These are phyloP conservation scores for Denticeps clupeoides DNA, from an alignment of 2,797 vertebrate genomes.

Conservation along the genomic window DNA sequence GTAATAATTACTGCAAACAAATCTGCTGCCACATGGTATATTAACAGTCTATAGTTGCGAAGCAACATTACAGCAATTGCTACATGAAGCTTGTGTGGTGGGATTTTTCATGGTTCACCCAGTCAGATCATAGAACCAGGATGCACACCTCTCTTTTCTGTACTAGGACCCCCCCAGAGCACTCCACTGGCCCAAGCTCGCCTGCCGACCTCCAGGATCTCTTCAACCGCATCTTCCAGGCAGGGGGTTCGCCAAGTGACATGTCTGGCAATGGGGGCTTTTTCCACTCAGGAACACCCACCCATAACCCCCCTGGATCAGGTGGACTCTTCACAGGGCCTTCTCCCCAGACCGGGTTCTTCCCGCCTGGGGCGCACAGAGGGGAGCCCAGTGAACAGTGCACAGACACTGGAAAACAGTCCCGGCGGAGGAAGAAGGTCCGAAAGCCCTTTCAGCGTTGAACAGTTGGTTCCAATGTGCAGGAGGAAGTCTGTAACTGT, in stretches of 20 bases:
- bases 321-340: conserved; percentile 55
- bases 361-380: conserved; percentile 43
- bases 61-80: too few relatives aligned
- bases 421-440: conserved; percentile 73
- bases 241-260: conserved; percentile 55
- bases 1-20: too few relatives aligned
- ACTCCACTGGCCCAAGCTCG: conserved; percentile 47
- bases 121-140: not conserved
- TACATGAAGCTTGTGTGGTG: too few relatives aligned
- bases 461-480: conserved; percentile 26
- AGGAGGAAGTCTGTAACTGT: not conserved
- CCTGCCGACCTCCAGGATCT: conserved; percentile 80
- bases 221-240: conserved; percentile 79
- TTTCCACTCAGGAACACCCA: conserved; percentile 49
- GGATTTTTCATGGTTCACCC: not conserved
- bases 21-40: too few relatives aligned
- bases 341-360: conserved; percentile 47
- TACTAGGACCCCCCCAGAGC: conserved; percentile 62
- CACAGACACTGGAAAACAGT: conserved; percentile 53
- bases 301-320: conserved; percentile 38
- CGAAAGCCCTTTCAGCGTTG: conserved; percentile 85
- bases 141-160: too few relatives aligned
- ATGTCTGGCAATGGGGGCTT: conserved; percentile 70
- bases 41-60: too few relatives aligned
- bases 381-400: conserved; percentile 51